Percentiles rank a stretch among this genome's conserved stretches.
phyloP scores from a whole-genome alignment of 2,113 vertebrate genomes.

The Ctenodactylus gundi region DNA sequence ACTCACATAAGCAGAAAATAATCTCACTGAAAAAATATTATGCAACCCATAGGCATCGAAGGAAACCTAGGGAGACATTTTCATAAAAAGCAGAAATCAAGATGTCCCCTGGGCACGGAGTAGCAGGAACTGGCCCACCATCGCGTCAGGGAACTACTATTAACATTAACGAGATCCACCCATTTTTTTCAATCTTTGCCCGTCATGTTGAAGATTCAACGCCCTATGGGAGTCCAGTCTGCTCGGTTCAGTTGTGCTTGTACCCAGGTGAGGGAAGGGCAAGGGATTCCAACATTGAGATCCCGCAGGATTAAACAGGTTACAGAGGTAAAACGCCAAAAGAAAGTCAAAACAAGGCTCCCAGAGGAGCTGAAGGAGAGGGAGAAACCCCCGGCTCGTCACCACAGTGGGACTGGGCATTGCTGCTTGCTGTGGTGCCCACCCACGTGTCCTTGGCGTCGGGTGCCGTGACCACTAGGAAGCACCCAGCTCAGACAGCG shows the following conservation, averaged over 20 bases:
- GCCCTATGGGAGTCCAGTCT: background rate
- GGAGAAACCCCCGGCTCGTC: too few species aligned
- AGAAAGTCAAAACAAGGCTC: background rate
- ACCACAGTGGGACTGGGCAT: accelerated
- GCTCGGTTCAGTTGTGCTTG: background rate
- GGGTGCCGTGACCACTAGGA: accelerated
- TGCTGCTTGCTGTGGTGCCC: background rate
- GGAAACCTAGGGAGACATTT: background rate
- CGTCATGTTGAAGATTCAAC: background rate
- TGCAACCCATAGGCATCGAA: background rate
- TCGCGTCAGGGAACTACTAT: background rate
- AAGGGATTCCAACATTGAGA: background rate
- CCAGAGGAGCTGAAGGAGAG: background rate
- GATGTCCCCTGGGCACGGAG: background rate
- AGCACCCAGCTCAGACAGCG: background rate
- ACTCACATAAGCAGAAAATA: background rate
- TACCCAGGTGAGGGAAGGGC: background rate
- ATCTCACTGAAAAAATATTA: background rate
- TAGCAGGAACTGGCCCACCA: background rate
- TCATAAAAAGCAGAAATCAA: background rate
- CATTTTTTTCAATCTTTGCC: background rate
- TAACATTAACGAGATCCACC: background rate
- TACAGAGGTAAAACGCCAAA: background rate
- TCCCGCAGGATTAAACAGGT: too few species aligned
- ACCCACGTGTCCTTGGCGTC: background rate